A percentile compares a stretch with the other conserved stretches of the same genome.
Conservation (phyloP, 2,797 vertebrate species). For the Huso huso region DNA sequence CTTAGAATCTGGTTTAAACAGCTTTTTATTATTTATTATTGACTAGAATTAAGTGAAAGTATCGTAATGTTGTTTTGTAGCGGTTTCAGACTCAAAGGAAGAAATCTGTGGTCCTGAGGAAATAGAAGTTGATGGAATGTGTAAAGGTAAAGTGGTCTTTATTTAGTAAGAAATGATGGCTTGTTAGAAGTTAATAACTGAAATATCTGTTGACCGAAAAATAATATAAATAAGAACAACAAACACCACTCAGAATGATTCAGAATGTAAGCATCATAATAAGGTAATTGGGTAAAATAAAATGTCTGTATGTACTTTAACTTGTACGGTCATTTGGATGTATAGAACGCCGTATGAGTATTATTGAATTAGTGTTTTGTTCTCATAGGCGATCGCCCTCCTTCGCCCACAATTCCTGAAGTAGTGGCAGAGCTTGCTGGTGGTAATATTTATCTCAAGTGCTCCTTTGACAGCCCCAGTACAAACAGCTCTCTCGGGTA, state of each 20-base stretch:
- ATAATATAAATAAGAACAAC: too few relatives aligned
- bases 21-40: background rate
- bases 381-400: conserved; percentile 40
- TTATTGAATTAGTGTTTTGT: background rate
- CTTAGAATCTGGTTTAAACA: background rate
- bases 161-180: too few relatives aligned
- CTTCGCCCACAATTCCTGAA: conserved; percentile 47
- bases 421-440: conserved; percentile 55
- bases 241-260: too few relatives aligned
- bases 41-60: background rate
- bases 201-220: too few relatives aligned
- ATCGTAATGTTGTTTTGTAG: conserved; percentile 34
- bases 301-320: too few relatives aligned
- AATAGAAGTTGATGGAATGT: conserved; percentile 41
- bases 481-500: conserved; percentile 66
- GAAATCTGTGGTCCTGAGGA: conserved; percentile 47
- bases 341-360: too few relatives aligned
- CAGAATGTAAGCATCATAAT: too few relatives aligned
- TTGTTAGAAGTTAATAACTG: too few relatives aligned
- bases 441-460: conserved; percentile 61
- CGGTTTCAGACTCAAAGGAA: conserved; percentile 43
- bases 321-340: too few relatives aligned
- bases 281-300: too few relatives aligned
- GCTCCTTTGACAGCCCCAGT: conserved; percentile 55
- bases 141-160: conserved; percentile 51